A percentile compares a stretch with the other conserved stretches of the same genome.
Evolutionary conservation across 1,140 invertebrate species (phyloP).

Genomic region (Pristionchus pacificus): DNA sequence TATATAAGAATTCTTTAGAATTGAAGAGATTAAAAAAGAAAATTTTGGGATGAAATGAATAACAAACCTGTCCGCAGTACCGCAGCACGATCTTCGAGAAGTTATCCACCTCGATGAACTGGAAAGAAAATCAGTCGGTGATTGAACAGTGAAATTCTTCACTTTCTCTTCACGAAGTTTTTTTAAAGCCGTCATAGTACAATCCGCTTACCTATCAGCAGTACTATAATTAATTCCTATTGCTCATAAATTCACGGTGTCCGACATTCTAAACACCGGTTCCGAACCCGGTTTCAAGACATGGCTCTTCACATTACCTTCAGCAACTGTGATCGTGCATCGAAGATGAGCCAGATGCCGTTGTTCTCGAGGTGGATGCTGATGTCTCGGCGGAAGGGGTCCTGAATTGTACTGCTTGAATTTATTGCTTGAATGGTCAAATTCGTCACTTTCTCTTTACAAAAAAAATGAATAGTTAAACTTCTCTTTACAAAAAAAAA

Average conservation of each 20-base stretch:
- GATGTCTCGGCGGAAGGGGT: conserved; percentile 49
- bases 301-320: no score
- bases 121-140: conserved; percentile 23
- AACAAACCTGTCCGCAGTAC: conserved; percentile 19
- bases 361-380: conserved; percentile 49
- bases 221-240: neutral
- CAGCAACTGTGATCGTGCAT: conserved; percentile 40
- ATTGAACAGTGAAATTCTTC: no score
- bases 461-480: no score
- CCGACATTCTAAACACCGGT: no score
- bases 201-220: neutral
- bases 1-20: conserved; percentile 26
- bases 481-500: no score
- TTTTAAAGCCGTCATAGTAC: no score
- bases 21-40: neutral
- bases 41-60: conserved; percentile 9
- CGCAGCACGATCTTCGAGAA: conserved; percentile 47
- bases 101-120: conserved; percentile 54
- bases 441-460: no score
- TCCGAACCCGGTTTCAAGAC: no score
- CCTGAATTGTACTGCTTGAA: no score
- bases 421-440: no score
- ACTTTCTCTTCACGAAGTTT: no score
- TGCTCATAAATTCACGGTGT: no score
- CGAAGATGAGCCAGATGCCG: conserved; percentile 50